phyloP scores from a whole-genome alignment of 1,140 invertebrate genomes.

The Aphis craccivora region DNA sequence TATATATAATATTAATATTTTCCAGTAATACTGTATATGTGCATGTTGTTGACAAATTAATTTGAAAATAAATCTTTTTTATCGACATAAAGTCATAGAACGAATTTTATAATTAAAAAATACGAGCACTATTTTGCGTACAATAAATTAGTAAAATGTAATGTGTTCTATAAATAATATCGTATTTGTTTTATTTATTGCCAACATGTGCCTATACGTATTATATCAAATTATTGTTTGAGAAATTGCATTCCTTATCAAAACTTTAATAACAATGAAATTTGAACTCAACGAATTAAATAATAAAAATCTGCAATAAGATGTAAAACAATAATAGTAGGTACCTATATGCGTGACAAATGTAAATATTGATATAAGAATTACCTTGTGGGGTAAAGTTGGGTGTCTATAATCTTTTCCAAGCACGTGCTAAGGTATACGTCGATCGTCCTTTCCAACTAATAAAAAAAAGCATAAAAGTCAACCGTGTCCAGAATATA shows the following conservation, averaged over 20 bases:
- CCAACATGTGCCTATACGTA: background rate
- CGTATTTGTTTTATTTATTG: background rate
- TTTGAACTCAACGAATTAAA: background rate
- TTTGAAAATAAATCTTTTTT: background rate
- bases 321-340: background rate
- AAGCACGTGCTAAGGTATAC: slow-evolving; percentile 12
- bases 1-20: background rate
- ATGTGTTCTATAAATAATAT: background rate
- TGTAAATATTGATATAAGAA: slow-evolving; percentile 1
- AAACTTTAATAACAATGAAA: background rate
- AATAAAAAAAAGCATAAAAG: slow-evolving; percentile 7
- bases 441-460: background rate
- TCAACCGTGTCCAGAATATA: background rate
- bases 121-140: background rate
- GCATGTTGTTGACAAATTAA: background rate
- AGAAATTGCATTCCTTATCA: background rate
- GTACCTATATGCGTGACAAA: background rate
- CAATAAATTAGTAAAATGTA: background rate
- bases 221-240: background rate
- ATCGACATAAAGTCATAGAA: background rate
- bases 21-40: background rate
- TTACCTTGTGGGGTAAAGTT: background rate
- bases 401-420: background rate
- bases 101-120: background rate
- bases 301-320: background rate